These are phyloP conservation scores for Acrocephalus kingi DNA, from an alignment of 2,113 vertebrate genomes.

Conservation along the genomic window DNA sequence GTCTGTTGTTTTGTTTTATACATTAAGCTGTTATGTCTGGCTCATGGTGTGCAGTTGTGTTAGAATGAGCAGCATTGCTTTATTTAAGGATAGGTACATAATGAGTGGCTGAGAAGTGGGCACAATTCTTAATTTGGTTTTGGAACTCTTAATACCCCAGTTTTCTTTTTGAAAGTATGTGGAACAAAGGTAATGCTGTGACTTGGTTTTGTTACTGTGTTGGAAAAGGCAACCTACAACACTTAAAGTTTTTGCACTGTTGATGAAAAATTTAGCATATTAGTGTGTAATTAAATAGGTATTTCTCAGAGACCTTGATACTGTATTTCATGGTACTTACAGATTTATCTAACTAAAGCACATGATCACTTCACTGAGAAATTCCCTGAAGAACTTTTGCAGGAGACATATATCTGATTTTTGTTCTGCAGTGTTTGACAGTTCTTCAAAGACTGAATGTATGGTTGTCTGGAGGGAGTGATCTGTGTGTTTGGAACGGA, in stretches of 20 bases:
- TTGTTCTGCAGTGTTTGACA: conserved; percentile 84
- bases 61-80: background rate
- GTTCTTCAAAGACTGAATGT: conserved; percentile 84
- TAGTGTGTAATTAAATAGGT: background rate
- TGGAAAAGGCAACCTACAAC: background rate
- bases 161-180: background rate
- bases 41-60: background rate
- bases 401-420: conserved; percentile 49
- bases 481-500: conserved; percentile 90
- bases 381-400: conserved; percentile 51
- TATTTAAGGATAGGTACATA: background rate
- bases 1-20: background rate
- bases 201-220: background rate
- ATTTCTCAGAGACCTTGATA: background rate
- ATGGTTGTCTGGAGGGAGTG: conserved; percentile 90
- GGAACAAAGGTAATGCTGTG: background rate
- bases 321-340: background rate
- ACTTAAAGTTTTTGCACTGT: background rate
- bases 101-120: background rate
- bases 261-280: background rate
- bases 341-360: background rate
- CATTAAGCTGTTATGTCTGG: background rate
- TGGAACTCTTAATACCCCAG: background rate
- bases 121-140: background rate
- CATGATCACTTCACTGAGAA: background rate